These are phyloP conservation scores for Bettongia penicillata DNA, from an alignment of 2,113 vertebrate genomes.

Conservation along the genomic window DNA sequence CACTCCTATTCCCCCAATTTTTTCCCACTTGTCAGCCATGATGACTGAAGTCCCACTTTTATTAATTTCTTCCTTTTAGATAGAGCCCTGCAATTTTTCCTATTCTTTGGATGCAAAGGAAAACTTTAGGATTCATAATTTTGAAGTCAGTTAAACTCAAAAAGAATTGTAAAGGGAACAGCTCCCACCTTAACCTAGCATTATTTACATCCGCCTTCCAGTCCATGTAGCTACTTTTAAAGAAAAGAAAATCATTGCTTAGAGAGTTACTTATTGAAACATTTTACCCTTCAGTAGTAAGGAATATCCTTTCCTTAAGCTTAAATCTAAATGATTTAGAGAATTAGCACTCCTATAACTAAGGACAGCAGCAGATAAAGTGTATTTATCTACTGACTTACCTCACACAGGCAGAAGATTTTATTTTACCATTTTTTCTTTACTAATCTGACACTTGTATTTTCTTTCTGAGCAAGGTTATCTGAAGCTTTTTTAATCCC, in stretches of 20 bases:
- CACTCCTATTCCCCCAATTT: neutral
- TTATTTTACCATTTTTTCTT: neutral
- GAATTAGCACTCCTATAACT: neutral
- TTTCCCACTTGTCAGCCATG: too few species aligned
- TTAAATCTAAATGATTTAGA: neutral
- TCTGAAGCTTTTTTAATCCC: neutral
- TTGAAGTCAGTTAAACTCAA: neutral
- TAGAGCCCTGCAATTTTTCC: neutral
- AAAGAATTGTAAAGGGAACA: neutral
- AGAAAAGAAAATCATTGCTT: neutral
- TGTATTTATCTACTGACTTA: neutral
- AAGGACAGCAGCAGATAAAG: neutral
- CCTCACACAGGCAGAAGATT: neutral
- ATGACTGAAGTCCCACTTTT: neutral
- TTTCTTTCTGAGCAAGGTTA: neutral
- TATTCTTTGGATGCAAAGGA: too few species aligned
- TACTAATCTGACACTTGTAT: neutral
- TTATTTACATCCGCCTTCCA: neutral
- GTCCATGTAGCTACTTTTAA: neutral
- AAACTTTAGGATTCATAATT: too few species aligned
- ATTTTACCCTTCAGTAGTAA: neutral
- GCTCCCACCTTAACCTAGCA: neutral
- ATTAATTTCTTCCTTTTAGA: neutral
- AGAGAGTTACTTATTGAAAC: neutral
- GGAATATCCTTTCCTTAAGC: neutral